Percentiles rank a stretch among this genome's conserved stretches.
These are phyloP conservation scores for Halesus radiatus DNA, from an alignment of 1,140 invertebrate genomes.

Conservation along the genomic window DNA sequence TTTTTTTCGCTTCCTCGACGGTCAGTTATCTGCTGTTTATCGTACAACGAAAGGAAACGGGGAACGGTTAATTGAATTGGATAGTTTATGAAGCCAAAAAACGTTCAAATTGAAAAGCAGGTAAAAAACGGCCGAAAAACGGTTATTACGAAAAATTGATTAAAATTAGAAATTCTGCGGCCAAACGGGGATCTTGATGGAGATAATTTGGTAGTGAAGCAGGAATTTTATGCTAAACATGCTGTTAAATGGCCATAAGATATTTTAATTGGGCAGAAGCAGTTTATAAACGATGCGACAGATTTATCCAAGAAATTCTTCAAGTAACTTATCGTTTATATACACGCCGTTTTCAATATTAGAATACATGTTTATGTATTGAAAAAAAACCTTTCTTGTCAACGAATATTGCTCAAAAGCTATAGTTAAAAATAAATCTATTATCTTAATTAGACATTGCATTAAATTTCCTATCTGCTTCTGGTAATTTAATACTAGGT, in stretches of 20 bases:
- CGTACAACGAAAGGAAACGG: not conserved
- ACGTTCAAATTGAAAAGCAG: conserved; percentile 24
- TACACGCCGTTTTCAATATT: too few relatives aligned
- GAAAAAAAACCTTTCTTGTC: too few relatives aligned
- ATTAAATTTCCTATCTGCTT: too few relatives aligned
- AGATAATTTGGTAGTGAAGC: not conserved
- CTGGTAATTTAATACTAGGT: too few relatives aligned
- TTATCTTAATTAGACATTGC: too few relatives aligned
- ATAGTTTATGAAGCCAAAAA: conserved; percentile 33
- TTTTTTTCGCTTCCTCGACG: not conserved
- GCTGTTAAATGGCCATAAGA: not conserved
- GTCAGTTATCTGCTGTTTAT: conserved; percentile 18
- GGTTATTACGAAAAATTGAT: conserved; percentile 27
- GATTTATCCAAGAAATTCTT: too few relatives aligned
- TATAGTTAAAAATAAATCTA: too few relatives aligned
- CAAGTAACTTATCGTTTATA: too few relatives aligned
- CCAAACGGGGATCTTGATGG: not conserved
- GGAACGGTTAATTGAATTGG: conserved; percentile 33
- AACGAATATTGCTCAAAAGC: too few relatives aligned
- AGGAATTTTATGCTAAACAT: conserved; percentile 5
- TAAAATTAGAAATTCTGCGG: conserved; percentile 31
- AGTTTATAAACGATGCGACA: not conserved
- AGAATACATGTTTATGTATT: too few relatives aligned
- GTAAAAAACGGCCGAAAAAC: conserved; percentile 12
- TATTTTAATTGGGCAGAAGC: conserved; percentile 12